Evolutionary conservation across 2,113 vertebrate genomes (phyloP), one percentile per base, ranked within the genome.

Genomic region (Hippocampus comes): DNA sequence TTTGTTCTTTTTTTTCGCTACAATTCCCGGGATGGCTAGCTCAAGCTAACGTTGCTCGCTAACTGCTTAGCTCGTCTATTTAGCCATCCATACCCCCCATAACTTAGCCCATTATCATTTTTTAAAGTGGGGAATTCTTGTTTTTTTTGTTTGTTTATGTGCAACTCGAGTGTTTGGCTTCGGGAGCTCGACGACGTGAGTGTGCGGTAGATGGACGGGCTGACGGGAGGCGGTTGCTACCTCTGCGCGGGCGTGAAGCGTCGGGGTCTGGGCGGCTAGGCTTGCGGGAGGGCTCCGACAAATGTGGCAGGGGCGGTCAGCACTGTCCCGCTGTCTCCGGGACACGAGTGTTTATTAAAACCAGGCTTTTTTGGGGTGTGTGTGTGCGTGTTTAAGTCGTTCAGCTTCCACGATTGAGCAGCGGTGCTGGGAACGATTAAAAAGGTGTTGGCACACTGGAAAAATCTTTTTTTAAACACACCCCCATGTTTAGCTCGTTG

Each of bases 241-340:
- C 43, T 48, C 42, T 87, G 86, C 84, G 78, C 81, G 82, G 89
- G 86, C 84, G 86, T 65, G 83, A 80, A 72, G 82, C 72, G 81
- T 77, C 76, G 86, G 86, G 84, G 85, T 85, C 83, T 79, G 91
- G 89, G 90, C 84, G 90, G 87, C 88, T 90, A 91, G 84, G 78
- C 72, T 72, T 57, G 71, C 77, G 55, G 74, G 73, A 75, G 71
- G 60, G 75, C 77, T 85, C 27, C 41, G 79, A 59, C 84, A 75
- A 72, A 89, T 88, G 90, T 83, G 84, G 80, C 84, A 78, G 81
- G 48, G 78, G 73, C 80, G 83, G 74, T 51, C 79, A 65, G 68
- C 48, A 69, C 74, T 71, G 82, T 85, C 83, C 83, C 84, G 49
- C 81, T 77, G 72, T 79, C 51, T 81, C 63, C 64, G 77, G 78